phyloP scores from a whole-genome alignment of 2,797 vertebrate species.

The Premnoplex brunnescens region DNA sequence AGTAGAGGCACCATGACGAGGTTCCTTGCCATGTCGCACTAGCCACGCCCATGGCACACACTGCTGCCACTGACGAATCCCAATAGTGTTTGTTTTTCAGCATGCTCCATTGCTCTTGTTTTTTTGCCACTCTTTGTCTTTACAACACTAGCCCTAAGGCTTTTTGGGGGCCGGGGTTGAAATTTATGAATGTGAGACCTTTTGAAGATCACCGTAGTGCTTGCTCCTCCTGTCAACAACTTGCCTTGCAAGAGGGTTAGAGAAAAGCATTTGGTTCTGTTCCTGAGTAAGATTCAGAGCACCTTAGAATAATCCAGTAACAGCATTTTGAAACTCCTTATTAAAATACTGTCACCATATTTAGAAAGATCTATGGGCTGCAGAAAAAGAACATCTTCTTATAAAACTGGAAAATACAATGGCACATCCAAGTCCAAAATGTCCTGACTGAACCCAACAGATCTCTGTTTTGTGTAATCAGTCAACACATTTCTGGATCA shows the following conservation, averaged over 20 bases:
- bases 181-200: not conserved
- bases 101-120: not conserved
- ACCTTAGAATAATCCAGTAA: not conserved
- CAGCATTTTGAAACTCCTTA: conserved; percentile 29
- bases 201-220: not conserved
- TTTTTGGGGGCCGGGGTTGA: not conserved
- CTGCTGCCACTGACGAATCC: not conserved
- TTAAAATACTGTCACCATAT: conserved; percentile 52
- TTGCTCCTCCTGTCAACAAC: not conserved
- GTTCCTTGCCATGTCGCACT: fast-evolving
- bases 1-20: not conserved
- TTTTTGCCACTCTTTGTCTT: not conserved
- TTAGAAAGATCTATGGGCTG: conserved; percentile 44
- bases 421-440: not conserved
- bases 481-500: not conserved
- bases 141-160: not conserved
- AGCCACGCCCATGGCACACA: not conserved
- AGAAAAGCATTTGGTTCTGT: not conserved
- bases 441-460: conserved; percentile 24
- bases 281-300: not conserved
- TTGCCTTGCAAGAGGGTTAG: not conserved
- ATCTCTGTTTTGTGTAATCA: conserved; percentile 49
- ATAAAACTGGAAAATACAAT: conserved; percentile 54
- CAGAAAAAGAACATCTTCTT: conserved; percentile 53
- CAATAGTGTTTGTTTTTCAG: not conserved